Evolutionary conservation across 2,113 vertebrate species (phyloP).

Genomic region (Microcebus ravelobensis): DNA sequence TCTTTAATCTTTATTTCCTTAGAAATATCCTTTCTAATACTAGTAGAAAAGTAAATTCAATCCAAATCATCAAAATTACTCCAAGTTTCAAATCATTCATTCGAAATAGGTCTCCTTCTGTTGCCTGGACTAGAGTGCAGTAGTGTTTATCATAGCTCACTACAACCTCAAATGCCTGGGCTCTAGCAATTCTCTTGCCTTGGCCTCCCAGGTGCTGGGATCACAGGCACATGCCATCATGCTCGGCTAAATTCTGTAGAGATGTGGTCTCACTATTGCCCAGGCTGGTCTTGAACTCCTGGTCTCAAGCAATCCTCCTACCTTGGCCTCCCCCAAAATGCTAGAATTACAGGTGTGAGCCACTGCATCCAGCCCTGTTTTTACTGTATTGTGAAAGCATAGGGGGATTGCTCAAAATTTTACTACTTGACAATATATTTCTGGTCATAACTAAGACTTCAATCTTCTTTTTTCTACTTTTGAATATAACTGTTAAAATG

Average conservation of each 20-base stretch:
- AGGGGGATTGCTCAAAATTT: not conserved
- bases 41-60: slow-evolving; percentile 16
- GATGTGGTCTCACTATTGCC: not conserved
- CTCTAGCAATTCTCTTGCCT: not conserved
- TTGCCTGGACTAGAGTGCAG: not conserved
- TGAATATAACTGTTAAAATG: not conserved
- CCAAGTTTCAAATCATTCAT: not conserved
- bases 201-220: not conserved
- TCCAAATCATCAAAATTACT: not conserved
- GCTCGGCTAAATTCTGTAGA: not conserved
- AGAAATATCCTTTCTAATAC: not conserved
- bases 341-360: not conserved
- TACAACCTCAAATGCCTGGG: not conserved
- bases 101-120: not conserved
- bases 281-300: not conserved
- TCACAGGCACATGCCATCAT: not conserved
- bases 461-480: not conserved
- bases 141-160: not conserved
- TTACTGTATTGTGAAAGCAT: not conserved
- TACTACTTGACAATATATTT: slow-evolving; percentile 16
- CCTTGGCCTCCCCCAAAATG: not conserved
- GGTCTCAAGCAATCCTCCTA: not conserved
- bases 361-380: not conserved
- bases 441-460: not conserved
- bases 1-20: slow-evolving; percentile 26